Evolutionary conservation across 1,140 invertebrate genomes (phyloP), one percentile per base, ranked within the genome.

Genomic region (Zaprionus lachaisei): DNA sequence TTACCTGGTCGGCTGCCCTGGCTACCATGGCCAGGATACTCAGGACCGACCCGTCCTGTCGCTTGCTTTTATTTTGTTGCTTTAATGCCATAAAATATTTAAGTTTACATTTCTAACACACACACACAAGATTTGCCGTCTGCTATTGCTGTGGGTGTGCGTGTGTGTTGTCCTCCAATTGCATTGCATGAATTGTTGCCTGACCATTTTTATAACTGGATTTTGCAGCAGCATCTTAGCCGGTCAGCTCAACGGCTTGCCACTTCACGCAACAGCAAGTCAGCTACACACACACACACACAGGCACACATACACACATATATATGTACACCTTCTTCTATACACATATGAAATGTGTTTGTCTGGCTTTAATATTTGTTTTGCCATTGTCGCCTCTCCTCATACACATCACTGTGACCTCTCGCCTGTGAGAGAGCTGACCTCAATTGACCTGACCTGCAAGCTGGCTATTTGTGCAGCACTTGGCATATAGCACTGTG

Each of bases 21-120:
- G 26, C 17, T 34, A 37, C 15, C 38, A n/a, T 41, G 41, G 49
- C 47, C 47, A 51, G 47, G 11, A 51, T 51, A 14, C 11, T 24
- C 47, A 24, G 4, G 2, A 51, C 11, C 28, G 9, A 11, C 6
- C 6, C 41, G 58, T 26, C 57, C 57, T 24, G 31, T 38, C 20
- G 28, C n/a, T 15, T 58, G 47, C 44, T 64, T 78, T 74, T 74
- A 62, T 73, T 47, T 78, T 78, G 76, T 73, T 78, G 76, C 84
- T 76, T 81, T 72, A 81, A 81, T 76, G 72, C 64, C 79, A 81
- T 89, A 89, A 89, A 89, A 90, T 89, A 89, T 90, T 89, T 90
- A 90, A 84, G 84, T 79, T 89, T 84, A 89, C 81, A 90, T 89
- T 84, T 89, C 78, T 64, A 65, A 78, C 80, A 86, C 64, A 82